Percentiles rank a stretch among this genome's conserved stretches.
Evolutionary conservation across 1,140 invertebrate species (phyloP).

Genomic region (Drosophila sturtevanti): DNA sequence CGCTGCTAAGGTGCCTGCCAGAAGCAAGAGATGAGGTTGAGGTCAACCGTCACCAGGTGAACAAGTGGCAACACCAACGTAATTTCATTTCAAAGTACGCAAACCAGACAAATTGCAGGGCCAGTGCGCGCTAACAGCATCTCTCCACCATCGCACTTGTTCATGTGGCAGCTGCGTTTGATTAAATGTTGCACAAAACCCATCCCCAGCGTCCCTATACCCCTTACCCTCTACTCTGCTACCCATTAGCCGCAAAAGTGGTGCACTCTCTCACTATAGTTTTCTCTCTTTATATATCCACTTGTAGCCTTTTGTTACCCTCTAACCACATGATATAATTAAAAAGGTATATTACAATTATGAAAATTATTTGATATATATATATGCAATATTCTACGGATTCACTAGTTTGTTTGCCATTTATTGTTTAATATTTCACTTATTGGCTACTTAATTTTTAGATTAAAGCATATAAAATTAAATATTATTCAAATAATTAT

Average conservation of each 20-base stretch:
- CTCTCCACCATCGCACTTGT: conserved; percentile 27
- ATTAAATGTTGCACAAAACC: conserved; percentile 46
- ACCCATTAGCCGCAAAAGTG: too few species aligned
- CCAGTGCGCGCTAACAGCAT: conserved; percentile 41
- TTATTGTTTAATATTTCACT: too few species aligned
- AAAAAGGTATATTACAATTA: too few species aligned
- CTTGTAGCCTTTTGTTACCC: not conserved
- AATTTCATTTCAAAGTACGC: conserved; percentile 62
- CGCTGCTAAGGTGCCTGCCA: not conserved
- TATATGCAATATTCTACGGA: too few species aligned
- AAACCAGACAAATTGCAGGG: conserved; percentile 42
- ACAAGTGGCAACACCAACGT: conserved; percentile 18
- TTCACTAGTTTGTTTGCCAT: too few species aligned
- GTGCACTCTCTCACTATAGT: not conserved
- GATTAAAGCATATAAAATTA: too few species aligned
- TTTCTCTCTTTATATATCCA: not conserved
- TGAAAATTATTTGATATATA: too few species aligned
- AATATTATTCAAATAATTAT: too few species aligned
- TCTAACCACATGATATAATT: not conserved
- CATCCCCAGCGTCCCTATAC: not conserved
- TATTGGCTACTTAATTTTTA: too few species aligned
- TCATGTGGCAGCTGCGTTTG: conserved; percentile 57
- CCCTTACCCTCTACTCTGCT: too few species aligned
- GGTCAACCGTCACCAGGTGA: not conserved
- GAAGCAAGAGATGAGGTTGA: conserved; percentile 22